Base-by-base conservation (phyloP, 2,888 invertebrate species). In the Sesia bembeciformis region DNA sequence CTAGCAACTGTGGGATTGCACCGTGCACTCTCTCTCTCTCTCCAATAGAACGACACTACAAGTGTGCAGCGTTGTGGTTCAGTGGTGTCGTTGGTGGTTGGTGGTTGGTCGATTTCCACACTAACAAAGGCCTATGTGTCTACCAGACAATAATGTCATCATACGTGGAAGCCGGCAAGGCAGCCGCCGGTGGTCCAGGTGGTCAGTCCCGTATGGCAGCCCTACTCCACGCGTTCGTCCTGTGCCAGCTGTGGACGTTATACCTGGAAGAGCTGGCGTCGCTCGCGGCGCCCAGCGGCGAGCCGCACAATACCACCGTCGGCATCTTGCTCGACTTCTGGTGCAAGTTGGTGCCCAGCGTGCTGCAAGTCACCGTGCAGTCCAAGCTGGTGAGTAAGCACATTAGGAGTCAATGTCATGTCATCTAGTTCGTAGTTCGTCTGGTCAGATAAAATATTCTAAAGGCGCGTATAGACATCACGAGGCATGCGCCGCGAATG, bases 191-290 rank as follows among this genome's bases (percentile, higher is more conserved):
- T 3, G 40, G 40, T 6, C 4, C 40, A 39, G 65, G 62, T 0
- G 61, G 62, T 4, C 91, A 96, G 49, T 7, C 5, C 54, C 98
- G 99, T 72, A 97, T 98, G 97, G 97, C 96, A 53, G 97, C 98
- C 1, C 89, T 99, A 53, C 98, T 98, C 83, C 97, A 98, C 84
- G 98, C 98, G 3, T 99, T 99, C 83, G 96, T 98, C 58, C 91
- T 99, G 52, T 99, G 99, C 76, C 99, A 99, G 93, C 90, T 99
- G 60, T 99, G 99, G 99, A 99, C 99, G 0, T 94, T 99, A 65
- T 99, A 99, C 87, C 93, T 99, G 76, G 99, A 99, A 82, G 96
- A 40, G 80, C 91, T 95, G 68, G 94, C 96, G 1, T 91, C 90
- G 52, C 90, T 90, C 50, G 91, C 92, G 72, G 86, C 90, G 62